Conservation (phyloP, 2,113 vertebrate species). For the Gorsachius goisagi region DNA sequence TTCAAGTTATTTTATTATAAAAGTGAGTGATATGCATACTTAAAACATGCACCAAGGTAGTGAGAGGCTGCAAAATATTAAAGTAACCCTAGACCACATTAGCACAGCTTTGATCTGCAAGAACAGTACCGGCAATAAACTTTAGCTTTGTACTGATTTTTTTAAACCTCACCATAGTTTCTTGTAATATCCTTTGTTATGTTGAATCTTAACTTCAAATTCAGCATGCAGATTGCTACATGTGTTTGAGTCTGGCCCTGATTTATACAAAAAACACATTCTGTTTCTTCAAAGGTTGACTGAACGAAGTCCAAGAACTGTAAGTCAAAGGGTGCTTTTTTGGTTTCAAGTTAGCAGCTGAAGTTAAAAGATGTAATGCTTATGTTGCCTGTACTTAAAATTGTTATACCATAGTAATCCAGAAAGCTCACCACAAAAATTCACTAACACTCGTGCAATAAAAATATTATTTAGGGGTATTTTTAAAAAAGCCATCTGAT, state of each 20-base stretch:
- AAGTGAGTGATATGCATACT: neutral
- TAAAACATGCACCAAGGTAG: neutral
- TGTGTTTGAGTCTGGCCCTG: neutral
- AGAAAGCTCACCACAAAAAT: neutral
- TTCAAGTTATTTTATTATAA: neutral
- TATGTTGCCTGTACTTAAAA: neutral
- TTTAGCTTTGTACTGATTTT: neutral
- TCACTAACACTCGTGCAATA: neutral
- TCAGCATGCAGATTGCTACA: neutral
- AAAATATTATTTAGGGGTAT: neutral
- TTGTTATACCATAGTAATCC: neutral
- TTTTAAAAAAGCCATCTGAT: neutral
- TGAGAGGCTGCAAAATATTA: conserved; percentile 24
- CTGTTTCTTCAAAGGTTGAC: conserved; percentile 2
- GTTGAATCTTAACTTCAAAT: neutral
- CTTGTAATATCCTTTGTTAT: neutral
- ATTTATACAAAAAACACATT: conserved; percentile 4
- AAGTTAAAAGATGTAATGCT: neutral
- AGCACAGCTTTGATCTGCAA: conserved; percentile 49
- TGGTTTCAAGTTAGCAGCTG: neutral
- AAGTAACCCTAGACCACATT: conserved; percentile 20
- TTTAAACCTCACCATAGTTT: neutral
- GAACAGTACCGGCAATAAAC: conserved; percentile 1
- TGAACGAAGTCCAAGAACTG: neutral
- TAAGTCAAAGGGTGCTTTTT: neutral